Percentiles rank a stretch among this genome's conserved stretches.
These are phyloP conservation scores for Atlantisia rogersi DNA, from an alignment of 2,113 vertebrate species.

Conservation along the genomic window DNA sequence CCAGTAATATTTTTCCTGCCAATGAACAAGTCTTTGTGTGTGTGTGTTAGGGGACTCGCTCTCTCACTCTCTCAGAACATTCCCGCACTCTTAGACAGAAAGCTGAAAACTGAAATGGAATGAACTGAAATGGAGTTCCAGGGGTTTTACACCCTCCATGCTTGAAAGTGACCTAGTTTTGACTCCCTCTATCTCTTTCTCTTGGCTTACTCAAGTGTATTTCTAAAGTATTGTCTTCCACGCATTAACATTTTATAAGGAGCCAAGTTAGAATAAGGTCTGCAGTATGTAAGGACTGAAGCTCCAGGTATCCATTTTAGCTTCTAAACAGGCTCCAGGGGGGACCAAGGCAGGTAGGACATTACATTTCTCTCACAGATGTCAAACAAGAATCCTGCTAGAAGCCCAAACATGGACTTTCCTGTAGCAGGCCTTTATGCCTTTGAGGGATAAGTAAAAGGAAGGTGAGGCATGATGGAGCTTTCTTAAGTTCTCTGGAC, in stretches of 20 bases:
- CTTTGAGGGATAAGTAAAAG: background rate
- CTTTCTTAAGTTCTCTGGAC: background rate
- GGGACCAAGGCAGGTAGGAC: background rate
- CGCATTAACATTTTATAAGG: background rate
- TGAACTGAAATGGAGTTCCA: background rate
- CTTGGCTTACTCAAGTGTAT: background rate
- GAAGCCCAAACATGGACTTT: background rate
- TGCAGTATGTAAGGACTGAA: background rate
- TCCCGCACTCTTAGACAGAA: background rate
- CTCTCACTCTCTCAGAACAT: slow-evolving; percentile 14
- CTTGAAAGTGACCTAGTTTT: slow-evolving; percentile 34
- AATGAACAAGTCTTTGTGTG: background rate
- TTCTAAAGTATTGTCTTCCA: slow-evolving; percentile 9
- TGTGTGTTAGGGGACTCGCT: background rate
- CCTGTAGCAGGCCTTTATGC: background rate
- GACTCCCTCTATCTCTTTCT: background rate
- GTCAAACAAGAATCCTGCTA: background rate
- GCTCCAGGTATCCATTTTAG: background rate
- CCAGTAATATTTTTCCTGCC: background rate
- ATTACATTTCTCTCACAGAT: background rate
- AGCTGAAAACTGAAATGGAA: background rate
- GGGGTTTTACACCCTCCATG: background rate
- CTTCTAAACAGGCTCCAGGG: background rate
- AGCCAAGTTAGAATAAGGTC: background rate
- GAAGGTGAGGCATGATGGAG: background rate